phyloP scores from a whole-genome alignment of 2,888 invertebrate genomes.

The Apamea sordens region DNA sequence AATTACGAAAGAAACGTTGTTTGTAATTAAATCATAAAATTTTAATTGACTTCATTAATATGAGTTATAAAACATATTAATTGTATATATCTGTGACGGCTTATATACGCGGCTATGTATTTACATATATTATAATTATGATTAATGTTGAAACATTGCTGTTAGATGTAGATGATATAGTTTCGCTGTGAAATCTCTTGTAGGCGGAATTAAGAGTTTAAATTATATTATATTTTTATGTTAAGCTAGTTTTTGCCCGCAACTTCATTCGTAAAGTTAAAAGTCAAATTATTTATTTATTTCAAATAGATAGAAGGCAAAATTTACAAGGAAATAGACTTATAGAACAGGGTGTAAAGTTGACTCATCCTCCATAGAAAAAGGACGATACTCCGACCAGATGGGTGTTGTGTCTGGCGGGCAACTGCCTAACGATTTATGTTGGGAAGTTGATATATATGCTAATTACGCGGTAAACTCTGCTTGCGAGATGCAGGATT shows the following conservation, averaged over 20 bases:
- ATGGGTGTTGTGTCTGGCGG: no score
- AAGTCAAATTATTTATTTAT: no score
- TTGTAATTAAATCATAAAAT: constrained; percentile 65
- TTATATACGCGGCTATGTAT: constrained; percentile 39
- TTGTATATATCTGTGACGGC: constrained; percentile 41
- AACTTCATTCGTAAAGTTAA: background rate
- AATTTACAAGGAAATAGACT: no score
- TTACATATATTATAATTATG: constrained; percentile 43
- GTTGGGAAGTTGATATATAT: no score
- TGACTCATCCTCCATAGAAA: no score
- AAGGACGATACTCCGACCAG: no score
- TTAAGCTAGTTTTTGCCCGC: background rate
- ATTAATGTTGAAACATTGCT: constrained; percentile 42
- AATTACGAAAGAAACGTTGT: constrained; percentile 53
- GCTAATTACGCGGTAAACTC: no score
- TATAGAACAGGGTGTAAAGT: no score
- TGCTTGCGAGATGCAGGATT: no score
- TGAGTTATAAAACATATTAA: constrained; percentile 61
- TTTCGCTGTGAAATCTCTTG: constrained; percentile 31
- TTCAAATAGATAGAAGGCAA: no score
- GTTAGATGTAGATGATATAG: constrained; percentile 39
- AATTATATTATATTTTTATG: background rate
- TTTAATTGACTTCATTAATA: constrained; percentile 64
- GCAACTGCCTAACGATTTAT: no score
- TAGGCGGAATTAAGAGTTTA: background rate